Evolutionary conservation across 2,888 invertebrate genomes (phyloP).

Genomic region (Heliconius aoede): DNA sequence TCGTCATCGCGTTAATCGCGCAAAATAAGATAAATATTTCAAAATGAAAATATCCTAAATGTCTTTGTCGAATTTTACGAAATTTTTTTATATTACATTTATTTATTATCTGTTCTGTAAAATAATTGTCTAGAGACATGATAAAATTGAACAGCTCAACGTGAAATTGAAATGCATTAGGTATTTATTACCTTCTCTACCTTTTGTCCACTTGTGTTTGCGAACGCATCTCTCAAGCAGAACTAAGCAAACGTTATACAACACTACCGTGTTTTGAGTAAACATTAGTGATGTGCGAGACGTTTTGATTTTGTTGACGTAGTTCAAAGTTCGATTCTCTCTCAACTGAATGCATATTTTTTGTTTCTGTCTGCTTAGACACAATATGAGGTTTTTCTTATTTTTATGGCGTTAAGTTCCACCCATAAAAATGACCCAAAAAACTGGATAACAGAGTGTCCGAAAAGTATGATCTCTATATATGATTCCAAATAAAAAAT

Average conservation of each 20-base stretch:
- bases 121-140: neutral
- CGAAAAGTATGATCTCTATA: neutral
- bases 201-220: slow-evolving; percentile 30
- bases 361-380: neutral
- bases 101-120: neutral
- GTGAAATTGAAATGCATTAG: neutral
- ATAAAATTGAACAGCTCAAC: neutral
- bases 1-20: no score
- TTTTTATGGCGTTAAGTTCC: neutral
- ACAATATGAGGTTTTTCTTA: no score
- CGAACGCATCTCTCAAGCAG: slow-evolving; percentile 30
- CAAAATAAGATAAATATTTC: no score
- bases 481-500: neutral
- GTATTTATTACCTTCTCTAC: neutral
- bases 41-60: no score
- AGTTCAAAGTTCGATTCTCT: neutral
- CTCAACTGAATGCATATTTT: neutral
- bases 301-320: neutral
- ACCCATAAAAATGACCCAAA: neutral
- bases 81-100: no score
- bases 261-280: slow-evolving; percentile 17
- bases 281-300: slow-evolving; percentile 24
- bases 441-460: neutral
- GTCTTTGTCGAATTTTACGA: no score
- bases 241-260: slow-evolving; percentile 30